A percentile compares a stretch with the other conserved stretches of the same genome.
Conservation (phyloP, 2,888 invertebrate species). For the Brachypalpus laphriformis region DNA sequence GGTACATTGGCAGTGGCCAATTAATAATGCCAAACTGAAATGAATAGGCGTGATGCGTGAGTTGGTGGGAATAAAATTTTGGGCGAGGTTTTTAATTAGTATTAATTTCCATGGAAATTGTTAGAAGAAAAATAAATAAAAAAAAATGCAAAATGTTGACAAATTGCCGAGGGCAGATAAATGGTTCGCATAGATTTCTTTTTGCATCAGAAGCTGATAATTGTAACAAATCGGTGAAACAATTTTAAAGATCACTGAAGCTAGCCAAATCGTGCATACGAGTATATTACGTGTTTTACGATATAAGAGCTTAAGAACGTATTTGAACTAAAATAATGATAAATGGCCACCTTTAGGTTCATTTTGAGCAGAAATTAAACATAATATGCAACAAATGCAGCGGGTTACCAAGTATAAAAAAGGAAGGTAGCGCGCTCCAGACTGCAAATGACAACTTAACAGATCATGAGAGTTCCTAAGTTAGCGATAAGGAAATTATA, state of each 20-base stretch:
- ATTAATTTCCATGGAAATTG: constrained; percentile 42
- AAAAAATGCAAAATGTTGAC: constrained; percentile 22
- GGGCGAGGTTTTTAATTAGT: constrained; percentile 19
- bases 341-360: too few species aligned
- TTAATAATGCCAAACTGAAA: constrained; percentile 57
- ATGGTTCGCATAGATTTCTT: neutral
- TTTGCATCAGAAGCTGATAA: constrained; percentile 10
- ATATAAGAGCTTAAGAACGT: neutral
- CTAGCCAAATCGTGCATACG: too few species aligned
- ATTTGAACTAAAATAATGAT: neutral
- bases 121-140: neutral
- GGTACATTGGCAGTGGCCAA: constrained; percentile 40
- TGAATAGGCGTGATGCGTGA: constrained; percentile 28
- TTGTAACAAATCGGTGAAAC: constrained; percentile 44
- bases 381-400: too few species aligned
- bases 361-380: too few species aligned
- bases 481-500: too few species aligned
- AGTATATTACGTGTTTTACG: neutral
- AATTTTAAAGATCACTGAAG: too few species aligned
- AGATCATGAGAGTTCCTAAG: too few species aligned
- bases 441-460: too few species aligned
- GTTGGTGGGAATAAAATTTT: neutral
- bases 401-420: too few species aligned
- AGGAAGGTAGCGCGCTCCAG: too few species aligned
- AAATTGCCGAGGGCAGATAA: constrained; percentile 11